phyloP scores from a whole-genome alignment of 2,888 invertebrate species.

The Calameuta idolon region DNA sequence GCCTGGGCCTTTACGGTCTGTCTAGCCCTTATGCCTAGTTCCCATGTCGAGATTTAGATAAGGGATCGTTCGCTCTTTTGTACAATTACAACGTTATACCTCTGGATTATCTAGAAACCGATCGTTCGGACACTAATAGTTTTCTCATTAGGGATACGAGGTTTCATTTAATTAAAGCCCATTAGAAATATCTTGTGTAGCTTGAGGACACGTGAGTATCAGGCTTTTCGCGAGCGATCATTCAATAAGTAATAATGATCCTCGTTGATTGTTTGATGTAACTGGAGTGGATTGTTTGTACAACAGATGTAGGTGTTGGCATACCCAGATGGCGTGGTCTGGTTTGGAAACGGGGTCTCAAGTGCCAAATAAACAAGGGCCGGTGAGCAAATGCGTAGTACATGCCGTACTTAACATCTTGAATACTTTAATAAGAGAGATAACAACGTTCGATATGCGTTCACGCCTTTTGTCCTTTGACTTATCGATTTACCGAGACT shows the following conservation, averaged over 20 bases:
- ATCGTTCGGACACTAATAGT: neutral
- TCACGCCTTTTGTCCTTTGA: neutral
- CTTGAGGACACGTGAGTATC: neutral
- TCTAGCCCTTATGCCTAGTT: neutral
- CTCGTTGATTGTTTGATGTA: neutral
- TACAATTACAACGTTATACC: neutral
- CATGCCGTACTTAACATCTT: neutral
- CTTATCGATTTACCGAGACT: neutral
- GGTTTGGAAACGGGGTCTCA: neutral
- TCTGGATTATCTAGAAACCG: neutral
- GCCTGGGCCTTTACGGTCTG: neutral
- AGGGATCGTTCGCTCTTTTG: neutral
- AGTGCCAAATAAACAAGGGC: neutral
- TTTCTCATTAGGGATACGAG: neutral
- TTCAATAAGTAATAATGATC: neutral
- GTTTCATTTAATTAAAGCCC: neutral
- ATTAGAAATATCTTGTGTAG: neutral
- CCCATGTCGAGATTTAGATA: neutral
- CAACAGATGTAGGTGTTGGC: neutral
- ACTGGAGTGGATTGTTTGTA: neutral
- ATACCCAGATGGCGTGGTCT: neutral
- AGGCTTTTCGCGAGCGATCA: neutral
- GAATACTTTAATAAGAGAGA: neutral
- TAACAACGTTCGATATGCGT: neutral
- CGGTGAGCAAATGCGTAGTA: neutral